These are phyloP conservation scores for Metopia argyrocephala DNA, from an alignment of 2,888 invertebrate species.

Conservation along the genomic window DNA sequence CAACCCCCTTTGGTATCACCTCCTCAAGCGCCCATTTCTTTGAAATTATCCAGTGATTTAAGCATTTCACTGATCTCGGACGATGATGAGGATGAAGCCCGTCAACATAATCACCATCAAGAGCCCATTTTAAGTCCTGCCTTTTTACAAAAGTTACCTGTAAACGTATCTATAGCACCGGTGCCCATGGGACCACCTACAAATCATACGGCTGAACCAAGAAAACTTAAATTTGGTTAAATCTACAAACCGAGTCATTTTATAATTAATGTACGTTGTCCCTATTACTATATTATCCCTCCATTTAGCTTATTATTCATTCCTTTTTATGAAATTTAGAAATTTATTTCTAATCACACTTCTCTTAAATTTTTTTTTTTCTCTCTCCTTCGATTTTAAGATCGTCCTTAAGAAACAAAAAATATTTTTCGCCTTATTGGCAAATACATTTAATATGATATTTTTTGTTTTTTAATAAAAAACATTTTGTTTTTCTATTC, in stretches of 20 bases:
- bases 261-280: constrained; percentile 16
- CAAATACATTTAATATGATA: no score
- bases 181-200: constrained; percentile 24
- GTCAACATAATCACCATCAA: constrained; percentile 64
- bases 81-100: constrained; percentile 73
- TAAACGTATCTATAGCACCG: constrained; percentile 60
- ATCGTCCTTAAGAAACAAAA: no score
- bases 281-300: not conserved
- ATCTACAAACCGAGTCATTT: constrained; percentile 29
- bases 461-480: constrained; percentile 3
- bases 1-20: constrained; percentile 69
- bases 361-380: no score
- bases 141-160: constrained; percentile 70
- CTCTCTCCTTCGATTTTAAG: no score
- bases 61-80: constrained; percentile 77
- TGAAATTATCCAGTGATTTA: constrained; percentile 74
- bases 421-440: no score
- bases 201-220: constrained; percentile 32
- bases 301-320: constrained; percentile 32
- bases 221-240: constrained; percentile 59
- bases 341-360: no score
- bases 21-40: constrained; percentile 72
- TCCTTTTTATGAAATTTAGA: no score
- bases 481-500: constrained; percentile 10
- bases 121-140: constrained; percentile 67